A percentile compares a stretch with the other conserved stretches of the same genome.
phyloP scores from a whole-genome alignment of 2,113 vertebrate species.

The Pelodiscus sinensis region DNA sequence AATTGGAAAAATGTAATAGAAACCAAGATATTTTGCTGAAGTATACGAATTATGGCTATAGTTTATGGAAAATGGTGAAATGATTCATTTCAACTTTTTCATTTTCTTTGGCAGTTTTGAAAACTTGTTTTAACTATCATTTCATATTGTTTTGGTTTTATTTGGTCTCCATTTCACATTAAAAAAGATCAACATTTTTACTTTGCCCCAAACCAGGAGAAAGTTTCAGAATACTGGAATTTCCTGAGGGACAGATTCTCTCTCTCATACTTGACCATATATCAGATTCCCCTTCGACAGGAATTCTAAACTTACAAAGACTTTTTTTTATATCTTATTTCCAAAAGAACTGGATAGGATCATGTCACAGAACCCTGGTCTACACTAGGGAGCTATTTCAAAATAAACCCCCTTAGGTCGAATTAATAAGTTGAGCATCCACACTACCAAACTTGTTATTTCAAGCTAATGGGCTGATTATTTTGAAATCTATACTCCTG shows the following conservation, averaged over 20 bases:
- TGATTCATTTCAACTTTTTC: not conserved
- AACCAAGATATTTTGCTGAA: not conserved
- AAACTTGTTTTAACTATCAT: not conserved
- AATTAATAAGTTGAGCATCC: too few relatives aligned
- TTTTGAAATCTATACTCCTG: too few relatives aligned
- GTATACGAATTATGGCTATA: not conserved
- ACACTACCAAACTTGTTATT: too few relatives aligned
- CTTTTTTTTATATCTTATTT: not conserved
- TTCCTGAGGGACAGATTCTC: rapidly evolving
- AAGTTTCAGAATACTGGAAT: not conserved
- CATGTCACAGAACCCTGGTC: too few relatives aligned
- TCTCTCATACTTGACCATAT: rapidly evolving
- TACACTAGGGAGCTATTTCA: too few relatives aligned
- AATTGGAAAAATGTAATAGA: not conserved
- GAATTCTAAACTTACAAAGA: not conserved
- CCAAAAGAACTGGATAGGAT: not conserved
- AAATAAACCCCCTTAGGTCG: too few relatives aligned
- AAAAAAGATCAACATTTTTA: not conserved
- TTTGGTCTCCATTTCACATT: not conserved
- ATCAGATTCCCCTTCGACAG: not conserved
- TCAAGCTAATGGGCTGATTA: too few relatives aligned
- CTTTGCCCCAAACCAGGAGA: rapidly evolving
- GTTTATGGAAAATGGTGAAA: not conserved
- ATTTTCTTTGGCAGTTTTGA: not conserved
- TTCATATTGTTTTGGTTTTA: not conserved